Percentiles rank a stretch among this genome's conserved stretches.
phyloP scores from a whole-genome alignment of 2,888 invertebrate species.

The Eupelmus urozonus region DNA sequence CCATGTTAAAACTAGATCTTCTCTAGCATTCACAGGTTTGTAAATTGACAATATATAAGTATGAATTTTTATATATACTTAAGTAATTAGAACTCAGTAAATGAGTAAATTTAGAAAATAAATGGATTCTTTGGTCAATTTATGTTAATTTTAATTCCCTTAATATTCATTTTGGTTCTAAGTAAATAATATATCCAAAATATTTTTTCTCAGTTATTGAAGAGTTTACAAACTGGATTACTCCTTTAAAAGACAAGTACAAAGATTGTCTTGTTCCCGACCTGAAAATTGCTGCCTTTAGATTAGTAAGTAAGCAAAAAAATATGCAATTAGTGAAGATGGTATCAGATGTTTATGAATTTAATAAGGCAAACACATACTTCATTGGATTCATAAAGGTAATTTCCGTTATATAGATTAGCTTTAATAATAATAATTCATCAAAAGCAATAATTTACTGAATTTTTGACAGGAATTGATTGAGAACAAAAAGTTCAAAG shows the following conservation, averaged over 20 bases:
- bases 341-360: constrained; percentile 82
- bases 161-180: no score
- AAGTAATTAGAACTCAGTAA: no score
- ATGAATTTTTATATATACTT: no score
- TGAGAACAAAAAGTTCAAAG: constrained; percentile 82
- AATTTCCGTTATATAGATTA: constrained; percentile 33
- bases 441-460: constrained; percentile 72
- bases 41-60: constrained; percentile 20
- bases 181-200: not conserved
- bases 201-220: constrained; percentile 72
- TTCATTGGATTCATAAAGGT: constrained; percentile 78
- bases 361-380: constrained; percentile 81
- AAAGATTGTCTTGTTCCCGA: constrained; percentile 78
- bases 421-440: not conserved
- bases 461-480: constrained; percentile 81
- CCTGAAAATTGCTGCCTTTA: constrained; percentile 86
- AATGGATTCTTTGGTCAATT: no score
- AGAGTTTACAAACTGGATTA: constrained; percentile 75
- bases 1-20: constrained; percentile 81
- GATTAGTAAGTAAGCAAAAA: constrained; percentile 84
- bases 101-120: no score
- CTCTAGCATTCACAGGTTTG: constrained; percentile 80
- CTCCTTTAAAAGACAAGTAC: constrained; percentile 73
- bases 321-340: constrained; percentile 82
- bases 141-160: not conserved